Evolutionary conservation across 2,797 vertebrate genomes (phyloP), one percentile per base, ranked within the genome.

Genomic region (Dendrocincla tyrannina): DNA sequence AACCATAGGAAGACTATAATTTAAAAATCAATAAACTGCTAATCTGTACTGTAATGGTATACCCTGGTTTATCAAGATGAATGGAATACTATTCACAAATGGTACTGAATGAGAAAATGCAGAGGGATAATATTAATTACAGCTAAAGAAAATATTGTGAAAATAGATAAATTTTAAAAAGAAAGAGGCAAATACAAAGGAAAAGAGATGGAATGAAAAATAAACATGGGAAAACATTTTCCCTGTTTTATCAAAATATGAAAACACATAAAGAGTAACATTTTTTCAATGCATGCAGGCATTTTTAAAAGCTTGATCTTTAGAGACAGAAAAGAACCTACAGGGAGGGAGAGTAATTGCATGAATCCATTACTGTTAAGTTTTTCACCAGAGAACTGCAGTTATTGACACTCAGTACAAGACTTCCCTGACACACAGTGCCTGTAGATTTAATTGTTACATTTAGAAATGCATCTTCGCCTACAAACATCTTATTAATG

Each of bases 321-420:
- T 58, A 41, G 33, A 85, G 20, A 49, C 44, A 41, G 58, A 46
- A 53, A 27, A 64, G 24, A 69, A 63, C 7, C n/a, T 56, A 41
- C 17, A 64, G 39, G n/a, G 50, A 85, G 10, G 20, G 14, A 50
- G 18, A 87, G 49, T 25, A 91, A 90, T 69, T 75, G 74, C 60
- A 49, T 35, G 9, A 81, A 91, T 95, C 92, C 2, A 7, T 70
- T 64, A 72, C 18, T 7, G 7, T 89, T 67, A 88, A 30, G 39
- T 60, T 91, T 70, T 91, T 52, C 55, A 91, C 39, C 89, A 83
- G 55, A 94, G 91, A 97, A 70, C 77, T 30, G 68, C 5, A 13
- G 23, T 49, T 72, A 64, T 7, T 67, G 70, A 64, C 62, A 82
- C 64, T 82, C 66, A 89, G 33, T 32, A 67, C 8, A 84, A 62